These are phyloP conservation scores for Aphodius granarius DNA, from an alignment of 2,888 invertebrate species.

Conservation along the genomic window DNA sequence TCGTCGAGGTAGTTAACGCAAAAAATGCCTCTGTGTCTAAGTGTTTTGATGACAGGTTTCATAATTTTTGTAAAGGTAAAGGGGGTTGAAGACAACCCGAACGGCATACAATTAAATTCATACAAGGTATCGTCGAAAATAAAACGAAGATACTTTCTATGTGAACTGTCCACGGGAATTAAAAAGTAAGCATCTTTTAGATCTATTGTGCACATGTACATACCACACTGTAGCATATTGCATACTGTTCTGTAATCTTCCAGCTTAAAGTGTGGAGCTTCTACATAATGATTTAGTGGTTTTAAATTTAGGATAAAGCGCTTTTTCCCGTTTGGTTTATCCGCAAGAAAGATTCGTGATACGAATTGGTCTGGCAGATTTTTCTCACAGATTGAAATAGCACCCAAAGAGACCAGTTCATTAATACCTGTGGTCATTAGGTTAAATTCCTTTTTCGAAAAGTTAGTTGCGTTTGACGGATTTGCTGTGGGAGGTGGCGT, in stretches of 20 bases:
- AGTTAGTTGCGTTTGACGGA: background rate
- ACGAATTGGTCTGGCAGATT: background rate
- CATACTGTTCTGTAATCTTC: background rate
- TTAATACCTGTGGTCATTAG: background rate
- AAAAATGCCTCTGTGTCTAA: background rate
- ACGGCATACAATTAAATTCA: conserved; percentile 37
- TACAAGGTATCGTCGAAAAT: conserved; percentile 30
- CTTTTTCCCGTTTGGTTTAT: conserved; percentile 16
- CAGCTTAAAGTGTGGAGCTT: conserved; percentile 15
- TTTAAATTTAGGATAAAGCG: conserved; percentile 25
- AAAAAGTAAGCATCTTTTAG: conserved; percentile 32
- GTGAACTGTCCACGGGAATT: conserved; percentile 28
- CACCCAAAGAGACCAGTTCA: background rate
- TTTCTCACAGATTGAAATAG: background rate
- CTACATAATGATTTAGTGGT: conserved; percentile 21
- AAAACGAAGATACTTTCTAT: conserved; percentile 37
- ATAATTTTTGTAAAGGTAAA: conserved; percentile 38
- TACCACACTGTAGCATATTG: background rate
- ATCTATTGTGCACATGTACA: conserved; percentile 6
- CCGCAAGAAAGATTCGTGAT: conserved; percentile 12
- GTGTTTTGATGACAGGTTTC: background rate
- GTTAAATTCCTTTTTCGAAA: background rate
- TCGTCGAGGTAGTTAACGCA: background rate
- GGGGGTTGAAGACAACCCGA: conserved; percentile 35
- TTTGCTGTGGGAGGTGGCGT: background rate